Evolutionary conservation across 2,113 vertebrate genomes (phyloP), one percentile per base, ranked within the genome.

Genomic region (Cynopterus brachyotis): DNA sequence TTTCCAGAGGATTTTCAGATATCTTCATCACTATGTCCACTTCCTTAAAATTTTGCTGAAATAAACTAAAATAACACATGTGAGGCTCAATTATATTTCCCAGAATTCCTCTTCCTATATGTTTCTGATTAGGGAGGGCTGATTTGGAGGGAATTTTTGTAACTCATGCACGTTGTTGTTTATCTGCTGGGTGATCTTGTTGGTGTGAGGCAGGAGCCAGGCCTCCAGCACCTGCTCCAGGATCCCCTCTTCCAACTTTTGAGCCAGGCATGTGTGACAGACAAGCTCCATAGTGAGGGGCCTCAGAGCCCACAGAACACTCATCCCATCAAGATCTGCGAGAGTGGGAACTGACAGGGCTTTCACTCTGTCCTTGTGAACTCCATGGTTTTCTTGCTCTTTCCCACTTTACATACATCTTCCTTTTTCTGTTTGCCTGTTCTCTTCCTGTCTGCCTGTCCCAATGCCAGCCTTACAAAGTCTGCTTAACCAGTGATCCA

Each of bases 11-110:
- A 40, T 67, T 95, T 66, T 69, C 78, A 79, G 69, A 15, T 26
- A 79, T 72, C 26, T 35, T 47, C 69, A 50, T 42, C 12, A 72
- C 28, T 57, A 66, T 26, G n/a, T 70, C 62, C 32, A 45, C 50
- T 78, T 86, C 19, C 40, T 84, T 78, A 72, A 76, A 70, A 35
- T 22, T 50, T 80, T 40, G 9, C 64, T 50, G 28, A 90, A 80
- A 73, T 86, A 69, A 91, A 32, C 47, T 10, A 40, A 72, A 81
- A 45, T 22, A 69, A 47, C 35, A 40, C 8, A 1, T 40, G 22
- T 4, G 12, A 69, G 40, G 62, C 42, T 84, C 5, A 6, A 6
- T 35, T 78, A 17, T 8, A 5, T 35, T 90, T 67, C 30, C 59
- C 42, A 75, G 76, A 57, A 70, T 37, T 40, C 60, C 37, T 55